Evolutionary conservation across 2,113 vertebrate species (phyloP).

Genomic region (Lycocorax pyrrhopterus): DNA sequence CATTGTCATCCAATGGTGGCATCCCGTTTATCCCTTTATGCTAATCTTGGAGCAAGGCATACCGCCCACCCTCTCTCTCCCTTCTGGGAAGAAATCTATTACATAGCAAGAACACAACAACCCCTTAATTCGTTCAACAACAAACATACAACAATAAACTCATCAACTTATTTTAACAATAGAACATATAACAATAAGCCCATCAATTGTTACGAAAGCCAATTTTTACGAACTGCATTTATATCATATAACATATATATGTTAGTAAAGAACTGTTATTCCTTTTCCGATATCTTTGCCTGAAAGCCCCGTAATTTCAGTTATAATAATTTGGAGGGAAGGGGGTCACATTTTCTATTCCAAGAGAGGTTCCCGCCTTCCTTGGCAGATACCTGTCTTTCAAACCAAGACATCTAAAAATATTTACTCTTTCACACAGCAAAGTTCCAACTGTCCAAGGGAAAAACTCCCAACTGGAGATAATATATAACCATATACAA

Average conservation of each 20-base stretch:
- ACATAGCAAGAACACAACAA: no score
- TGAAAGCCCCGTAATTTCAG: background rate
- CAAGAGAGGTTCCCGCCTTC: background rate
- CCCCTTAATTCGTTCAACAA: no score
- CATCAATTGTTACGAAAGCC: no score
- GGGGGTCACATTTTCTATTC: background rate
- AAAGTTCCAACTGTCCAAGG: background rate
- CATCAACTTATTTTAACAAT: no score
- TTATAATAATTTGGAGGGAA: background rate
- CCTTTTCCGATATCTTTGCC: background rate
- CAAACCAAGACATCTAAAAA: background rate
- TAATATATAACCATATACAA: background rate
- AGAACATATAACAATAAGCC: no score
- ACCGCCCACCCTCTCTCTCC: no score
- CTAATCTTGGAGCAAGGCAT: no score
- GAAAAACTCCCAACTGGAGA: rapidly evolving
- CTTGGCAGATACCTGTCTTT: background rate
- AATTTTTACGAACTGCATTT: no score
- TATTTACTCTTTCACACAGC: background rate
- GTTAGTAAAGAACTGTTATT: background rate
- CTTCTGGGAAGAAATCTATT: no score
- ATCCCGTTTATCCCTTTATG: no score
- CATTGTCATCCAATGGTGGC: no score
- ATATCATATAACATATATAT: background rate
- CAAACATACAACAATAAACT: no score